Base-by-base conservation (phyloP, 2,888 invertebrate species). In the Schrankia costaestrigalis region DNA sequence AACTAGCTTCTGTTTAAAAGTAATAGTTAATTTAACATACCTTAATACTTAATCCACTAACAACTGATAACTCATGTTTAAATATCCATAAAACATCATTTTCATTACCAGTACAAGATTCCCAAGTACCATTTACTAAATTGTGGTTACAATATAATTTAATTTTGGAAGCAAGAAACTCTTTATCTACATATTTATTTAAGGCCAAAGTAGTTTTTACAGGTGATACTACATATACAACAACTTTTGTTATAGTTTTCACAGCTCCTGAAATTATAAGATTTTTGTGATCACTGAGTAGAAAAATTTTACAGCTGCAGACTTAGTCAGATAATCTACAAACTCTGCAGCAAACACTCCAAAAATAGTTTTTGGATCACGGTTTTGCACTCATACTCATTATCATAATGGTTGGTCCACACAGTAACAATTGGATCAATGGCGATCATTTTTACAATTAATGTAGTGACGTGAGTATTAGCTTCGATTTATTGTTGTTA, bases 51-150 rank as follows among this genome's bases (percentile, higher is more conserved):
- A 74, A 48, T 38, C 48, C 50, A 26, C 64, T 56, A 26, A 26
- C 53, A 17, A 79, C 53, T 26, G 29, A 34, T 27, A 50, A 43
- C 28, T 60, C 51, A 56, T 82, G 78, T 36, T 76, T 65, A 7
- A 75, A 65, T 29, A 79, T 70, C 90, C 90, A 90, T 39, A 89
- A 46, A 50, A 79, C 77, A 41, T 90, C 89, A 71, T 78, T 77
- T 35, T 78, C 66, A 41, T 78, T 76, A 1, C 78, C 74, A 19
- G 74, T 71, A 48, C 77, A 71, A 1, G 89, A 77, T 23, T 57
- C 55, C 90, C 90, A 90, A 26, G 69, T 59, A 8, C 84, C 82
- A 28, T 52, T 44, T 5, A 83, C 42, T 19, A 29, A 11, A 11
- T 55, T 27, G 30, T 71, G 56, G 35, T 87, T 66, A 9, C 85